Evolutionary conservation across 2,888 invertebrate genomes (phyloP).

Genomic region (Barypeithes pellucidus): DNA sequence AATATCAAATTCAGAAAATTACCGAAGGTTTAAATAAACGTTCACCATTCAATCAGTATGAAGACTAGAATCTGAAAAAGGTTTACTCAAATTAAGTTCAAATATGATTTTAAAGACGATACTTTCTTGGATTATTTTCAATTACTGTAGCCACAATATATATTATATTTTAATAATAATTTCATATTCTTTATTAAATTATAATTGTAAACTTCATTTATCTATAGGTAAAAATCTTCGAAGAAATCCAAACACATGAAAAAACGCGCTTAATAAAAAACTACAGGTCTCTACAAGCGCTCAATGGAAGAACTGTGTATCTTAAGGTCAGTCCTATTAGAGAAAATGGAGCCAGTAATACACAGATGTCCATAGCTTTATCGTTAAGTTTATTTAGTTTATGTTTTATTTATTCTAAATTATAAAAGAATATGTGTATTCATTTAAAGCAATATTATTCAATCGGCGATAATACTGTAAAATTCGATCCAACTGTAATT

Average conservation of each 20-base stretch:
- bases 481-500: too few relatives aligned
- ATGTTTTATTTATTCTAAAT: conserved; percentile 15
- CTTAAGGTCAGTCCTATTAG: conserved; percentile 59
- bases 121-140: too few relatives aligned
- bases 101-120: too few relatives aligned
- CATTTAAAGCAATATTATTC: not conserved
- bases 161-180: too few relatives aligned
- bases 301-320: conserved; percentile 65
- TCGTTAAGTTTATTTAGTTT: conserved; percentile 21
- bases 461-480: too few relatives aligned
- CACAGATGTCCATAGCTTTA: not conserved
- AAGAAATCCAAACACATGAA: conserved; percentile 56
- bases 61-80: too few relatives aligned
- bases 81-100: too few relatives aligned
- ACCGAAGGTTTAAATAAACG: not conserved
- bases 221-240: conserved; percentile 59
- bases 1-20: not conserved
- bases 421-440: not conserved
- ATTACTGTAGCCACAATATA: too few relatives aligned
- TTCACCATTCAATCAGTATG: not conserved
- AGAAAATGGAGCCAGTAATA: conserved; percentile 4
- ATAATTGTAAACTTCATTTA: too few relatives aligned
- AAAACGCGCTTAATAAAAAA: conserved; percentile 68
- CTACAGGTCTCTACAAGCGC: conserved; percentile 69
- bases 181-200: too few relatives aligned